A percentile compares a stretch with the other conserved stretches of the same genome.
These are phyloP conservation scores for Ligdia adustata DNA, from an alignment of 2,888 invertebrate species.

Conservation along the genomic window DNA sequence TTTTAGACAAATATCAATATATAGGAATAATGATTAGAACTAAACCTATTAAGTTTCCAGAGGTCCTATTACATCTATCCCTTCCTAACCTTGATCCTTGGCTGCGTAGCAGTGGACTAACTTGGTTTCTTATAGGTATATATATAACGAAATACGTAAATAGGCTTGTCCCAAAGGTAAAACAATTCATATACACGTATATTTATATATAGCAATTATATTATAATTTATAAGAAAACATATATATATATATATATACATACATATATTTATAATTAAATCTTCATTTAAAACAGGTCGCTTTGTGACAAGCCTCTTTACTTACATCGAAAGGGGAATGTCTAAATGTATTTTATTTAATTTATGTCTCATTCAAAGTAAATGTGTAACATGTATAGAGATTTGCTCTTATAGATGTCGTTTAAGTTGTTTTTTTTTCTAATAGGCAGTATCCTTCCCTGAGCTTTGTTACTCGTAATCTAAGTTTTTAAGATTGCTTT, in stretches of 20 bases:
- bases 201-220: slow-evolving; percentile 47
- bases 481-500: slow-evolving; percentile 25
- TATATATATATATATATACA: slow-evolving; percentile 41
- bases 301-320: slow-evolving; percentile 75
- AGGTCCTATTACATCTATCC: no score
- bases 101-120: slow-evolving; percentile 83
- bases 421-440: slow-evolving; percentile 64
- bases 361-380: slow-evolving; percentile 50
- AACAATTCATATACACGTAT: slow-evolving; percentile 46
- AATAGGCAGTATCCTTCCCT: slow-evolving; percentile 77
- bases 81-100: slow-evolving; percentile 48
- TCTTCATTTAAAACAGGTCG: slow-evolving; percentile 48
- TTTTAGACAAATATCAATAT: no score
- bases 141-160: slow-evolving; percentile 56
- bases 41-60: slow-evolving; percentile 21
- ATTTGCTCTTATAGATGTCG: slow-evolving; percentile 78
- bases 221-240: slow-evolving; percentile 38
- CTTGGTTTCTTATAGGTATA: slow-evolving; percentile 81
- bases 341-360: slow-evolving; percentile 51
- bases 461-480: slow-evolving; percentile 31
- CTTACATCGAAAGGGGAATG: slow-evolving; percentile 59
- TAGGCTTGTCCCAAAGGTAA: slow-evolving; percentile 81
- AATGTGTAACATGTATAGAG: slow-evolving; percentile 79
- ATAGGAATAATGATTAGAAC: no score
- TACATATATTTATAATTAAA: slow-evolving; percentile 44